Evolutionary conservation across 2,113 vertebrate species (phyloP).

Genomic region (Odocoileus hemionus): DNA sequence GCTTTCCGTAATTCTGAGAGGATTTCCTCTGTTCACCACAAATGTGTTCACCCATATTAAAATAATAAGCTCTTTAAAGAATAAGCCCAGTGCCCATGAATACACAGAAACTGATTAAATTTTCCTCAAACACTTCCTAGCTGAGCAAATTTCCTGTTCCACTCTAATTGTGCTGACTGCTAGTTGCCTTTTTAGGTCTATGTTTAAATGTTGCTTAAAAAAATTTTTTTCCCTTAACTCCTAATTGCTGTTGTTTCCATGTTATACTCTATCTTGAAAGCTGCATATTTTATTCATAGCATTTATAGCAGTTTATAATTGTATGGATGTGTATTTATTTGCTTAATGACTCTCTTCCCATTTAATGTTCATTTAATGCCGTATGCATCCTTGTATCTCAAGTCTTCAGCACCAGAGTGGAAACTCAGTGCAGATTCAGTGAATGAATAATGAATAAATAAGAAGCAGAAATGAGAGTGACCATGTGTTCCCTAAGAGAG

Average conservation of each 20-base stretch:
- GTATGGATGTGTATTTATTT: neutral
- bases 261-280: neutral
- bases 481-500: neutral
- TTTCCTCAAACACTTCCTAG: neutral
- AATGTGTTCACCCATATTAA: neutral
- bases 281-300: neutral
- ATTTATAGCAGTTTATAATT: neutral
- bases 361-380: neutral
- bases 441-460: neutral
- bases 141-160: neutral
- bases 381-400: neutral
- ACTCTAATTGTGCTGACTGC: neutral
- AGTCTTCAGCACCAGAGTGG: neutral
- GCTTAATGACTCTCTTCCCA: neutral
- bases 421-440: neutral
- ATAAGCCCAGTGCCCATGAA: neutral
- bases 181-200: neutral
- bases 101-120: neutral
- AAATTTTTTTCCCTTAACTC: neutral
- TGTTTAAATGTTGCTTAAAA: neutral
- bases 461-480: neutral
- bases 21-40: neutral
- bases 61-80: slow-evolving; percentile 13
- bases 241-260: neutral
- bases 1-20: neutral